These are phyloP conservation scores for Elgaria multicarinata DNA, from an alignment of 2,113 vertebrate species.

Conservation along the genomic window DNA sequence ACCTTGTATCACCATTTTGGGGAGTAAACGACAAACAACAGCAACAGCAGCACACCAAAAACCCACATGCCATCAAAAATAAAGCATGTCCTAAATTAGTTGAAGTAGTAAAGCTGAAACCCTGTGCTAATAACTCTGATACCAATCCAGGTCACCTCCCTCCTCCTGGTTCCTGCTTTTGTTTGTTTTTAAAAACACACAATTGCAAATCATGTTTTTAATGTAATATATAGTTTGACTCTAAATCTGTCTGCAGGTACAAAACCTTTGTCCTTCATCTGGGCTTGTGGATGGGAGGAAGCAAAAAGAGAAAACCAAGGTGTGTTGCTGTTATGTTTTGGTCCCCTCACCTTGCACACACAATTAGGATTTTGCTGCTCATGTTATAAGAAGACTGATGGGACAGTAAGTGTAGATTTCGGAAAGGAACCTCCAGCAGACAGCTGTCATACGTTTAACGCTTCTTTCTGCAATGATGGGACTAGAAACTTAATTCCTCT, in stretches of 20 bases:
- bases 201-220: not conserved
- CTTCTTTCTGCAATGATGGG: not conserved
- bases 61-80: not conserved
- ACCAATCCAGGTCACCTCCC: not conserved
- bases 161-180: not conserved
- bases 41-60: too few relatives aligned
- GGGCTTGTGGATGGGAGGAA: too few relatives aligned
- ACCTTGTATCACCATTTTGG: too few relatives aligned
- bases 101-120: not conserved
- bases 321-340: not conserved
- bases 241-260: not conserved
- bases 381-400: not conserved
- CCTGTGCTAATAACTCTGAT: not conserved
- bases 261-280: not conserved
- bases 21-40: too few relatives aligned
- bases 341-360: not conserved
- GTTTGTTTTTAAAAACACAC: not conserved
- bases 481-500: not conserved
- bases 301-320: not conserved
- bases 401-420: not conserved
- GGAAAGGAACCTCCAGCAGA: not conserved
- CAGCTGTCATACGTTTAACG: not conserved
- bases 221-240: not conserved
- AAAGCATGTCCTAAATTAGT: not conserved
- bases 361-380: not conserved